These are phyloP conservation scores for Dryobota labecula DNA, from an alignment of 2,888 invertebrate genomes.

Conservation along the genomic window DNA sequence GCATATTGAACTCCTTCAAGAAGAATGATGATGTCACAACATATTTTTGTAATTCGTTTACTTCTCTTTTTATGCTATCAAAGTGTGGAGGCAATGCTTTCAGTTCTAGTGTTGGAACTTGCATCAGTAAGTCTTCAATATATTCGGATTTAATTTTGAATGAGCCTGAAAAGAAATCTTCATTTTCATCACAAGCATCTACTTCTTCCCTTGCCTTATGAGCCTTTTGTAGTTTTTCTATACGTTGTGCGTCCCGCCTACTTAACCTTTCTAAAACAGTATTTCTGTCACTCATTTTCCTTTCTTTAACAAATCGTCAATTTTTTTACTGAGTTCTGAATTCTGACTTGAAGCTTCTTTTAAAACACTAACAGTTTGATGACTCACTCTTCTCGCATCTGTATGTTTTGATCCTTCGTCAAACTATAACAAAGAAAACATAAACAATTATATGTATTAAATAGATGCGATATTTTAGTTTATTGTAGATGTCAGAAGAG, in stretches of 20 bases:
- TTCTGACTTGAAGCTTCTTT: conserved; percentile 86
- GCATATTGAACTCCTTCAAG: conserved; percentile 94
- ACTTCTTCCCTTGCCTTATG: conserved; percentile 91
- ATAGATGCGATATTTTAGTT: not conserved
- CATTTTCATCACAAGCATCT: conserved; percentile 92
- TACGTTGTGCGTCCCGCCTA: conserved; percentile 92
- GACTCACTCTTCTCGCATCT: conserved; percentile 78
- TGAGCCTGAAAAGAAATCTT: conserved; percentile 93
- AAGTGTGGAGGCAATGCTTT: conserved; percentile 91
- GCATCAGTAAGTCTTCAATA: conserved; percentile 91
- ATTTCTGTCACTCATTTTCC: conserved; percentile 87
- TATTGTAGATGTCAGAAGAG: not conserved
- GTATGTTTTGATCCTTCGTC: conserved; percentile 80
- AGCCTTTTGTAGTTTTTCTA: conserved; percentile 92
- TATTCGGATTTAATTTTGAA: conserved; percentile 92
- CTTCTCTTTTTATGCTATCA: conserved; percentile 93
- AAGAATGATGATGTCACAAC: conserved; percentile 95
- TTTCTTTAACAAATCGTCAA: conserved; percentile 86
- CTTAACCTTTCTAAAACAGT: conserved; percentile 86
- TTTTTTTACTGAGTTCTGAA: conserved; percentile 84
- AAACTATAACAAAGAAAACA: conserved; percentile 75
- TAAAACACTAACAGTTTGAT: conserved; percentile 80
- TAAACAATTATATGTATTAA: not conserved
- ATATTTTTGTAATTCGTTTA: conserved; percentile 94
- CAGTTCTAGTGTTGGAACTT: conserved; percentile 87